Conservation (phyloP, 1,140 invertebrate species). For the Druon quercuslanigerum region DNA sequence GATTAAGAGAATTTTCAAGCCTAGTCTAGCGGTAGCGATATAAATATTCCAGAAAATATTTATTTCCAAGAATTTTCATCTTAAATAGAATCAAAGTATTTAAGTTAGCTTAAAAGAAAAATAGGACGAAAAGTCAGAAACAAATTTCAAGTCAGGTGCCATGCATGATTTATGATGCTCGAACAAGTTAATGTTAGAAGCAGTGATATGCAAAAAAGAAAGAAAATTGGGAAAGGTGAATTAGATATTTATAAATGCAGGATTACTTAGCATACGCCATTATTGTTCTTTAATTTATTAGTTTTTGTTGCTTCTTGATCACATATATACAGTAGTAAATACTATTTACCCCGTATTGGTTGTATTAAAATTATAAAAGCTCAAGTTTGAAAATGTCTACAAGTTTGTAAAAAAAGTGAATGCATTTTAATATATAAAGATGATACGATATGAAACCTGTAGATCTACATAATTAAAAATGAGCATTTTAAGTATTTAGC, state of each 20-base stretch:
- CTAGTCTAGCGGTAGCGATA: conserved; percentile 43
- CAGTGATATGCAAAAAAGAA: background rate
- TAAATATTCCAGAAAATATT: background rate
- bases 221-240: too few relatives aligned
- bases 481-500: background rate
- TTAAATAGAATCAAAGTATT: conserved; percentile 36
- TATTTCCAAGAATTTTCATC: conserved; percentile 39
- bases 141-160: conserved; percentile 12
- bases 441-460: conserved; percentile 12
- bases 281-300: background rate
- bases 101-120: conserved; percentile 1
- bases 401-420: conserved; percentile 9
- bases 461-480: background rate
- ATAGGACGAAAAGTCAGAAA: background rate
- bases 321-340: background rate
- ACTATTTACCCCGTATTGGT: background rate
- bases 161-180: conserved; percentile 5
- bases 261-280: background rate
- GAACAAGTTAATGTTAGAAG: background rate
- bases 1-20: conserved; percentile 35
- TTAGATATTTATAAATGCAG: background rate
- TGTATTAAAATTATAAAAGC: background rate
- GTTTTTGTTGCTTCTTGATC: background rate
- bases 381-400: background rate
- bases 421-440: conserved; percentile 16